Evolutionary conservation across 2,888 invertebrate genomes (phyloP), one percentile per base, ranked within the genome.

Genomic region (Drosophila nr. medialis): DNA sequence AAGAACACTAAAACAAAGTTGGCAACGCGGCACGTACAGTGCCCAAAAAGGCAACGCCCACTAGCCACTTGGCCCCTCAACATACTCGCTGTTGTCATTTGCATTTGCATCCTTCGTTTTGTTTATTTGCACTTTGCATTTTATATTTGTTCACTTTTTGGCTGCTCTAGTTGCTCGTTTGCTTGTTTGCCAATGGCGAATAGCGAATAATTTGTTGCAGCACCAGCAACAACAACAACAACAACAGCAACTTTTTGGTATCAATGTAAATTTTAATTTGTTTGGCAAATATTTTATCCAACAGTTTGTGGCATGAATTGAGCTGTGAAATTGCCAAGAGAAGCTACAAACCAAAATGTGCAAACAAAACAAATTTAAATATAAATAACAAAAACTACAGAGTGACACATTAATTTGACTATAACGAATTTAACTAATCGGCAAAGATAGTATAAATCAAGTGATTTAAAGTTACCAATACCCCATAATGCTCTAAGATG

Each of bases 261-360:
- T 86, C 89, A 86, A 83, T 88, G 85, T 88, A 88, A 83, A 86
- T 83, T 86, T 88, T 88, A 86, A 86, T 86, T 86, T 86, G 86
- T 81, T 86, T 86, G 66, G 84, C 86, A 86, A 86, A 86, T 86
- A 88, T 88, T 86, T 81, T 67, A 48, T 49, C 56, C 84, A 71
- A 63, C 76, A 77, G 64, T 82, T 74, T 79, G 80, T 72, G 82
- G 76, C 72, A 72, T 8, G 60, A 79, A 81, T 77, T 82, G 82
- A 81, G 74, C 82, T 72, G 81, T 81, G 65, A 79, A 81, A 81
- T 81, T 79, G 80, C 70, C 61, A 63, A 51, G 32, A 55, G 54
- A 61, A 59, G 45, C 64, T 30, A 0, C 21, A 40, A 61, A 40
- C 29, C 59, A 58, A 62, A 54, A 66, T 34, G 30, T 27, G 27